A percentile compares a stretch with the other conserved stretches of the same genome.
phyloP scores from a whole-genome alignment of 1,140 invertebrate species.

The Aphelenchoides besseyi region DNA sequence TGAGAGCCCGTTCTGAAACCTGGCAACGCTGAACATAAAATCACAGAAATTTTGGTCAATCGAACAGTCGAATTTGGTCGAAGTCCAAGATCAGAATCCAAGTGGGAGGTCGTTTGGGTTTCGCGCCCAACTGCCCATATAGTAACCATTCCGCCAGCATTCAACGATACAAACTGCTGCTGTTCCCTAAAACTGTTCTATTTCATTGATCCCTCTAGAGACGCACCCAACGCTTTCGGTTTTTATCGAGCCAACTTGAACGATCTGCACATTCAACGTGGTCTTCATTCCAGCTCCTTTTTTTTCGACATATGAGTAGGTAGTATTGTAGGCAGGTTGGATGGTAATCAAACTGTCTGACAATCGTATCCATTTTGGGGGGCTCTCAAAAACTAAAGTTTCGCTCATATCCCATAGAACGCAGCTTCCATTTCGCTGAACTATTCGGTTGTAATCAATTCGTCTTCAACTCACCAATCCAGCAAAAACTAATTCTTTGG shows the following conservation, averaged over 20 bases:
- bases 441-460: not conserved
- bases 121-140: conserved; percentile 6
- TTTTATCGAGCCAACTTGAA: not conserved
- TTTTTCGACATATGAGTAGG: not conserved
- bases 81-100: not conserved
- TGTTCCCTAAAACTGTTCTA: not conserved
- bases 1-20: not conserved
- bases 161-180: not conserved
- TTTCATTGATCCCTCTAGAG: not conserved
- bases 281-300: not conserved
- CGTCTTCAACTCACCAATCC: not conserved
- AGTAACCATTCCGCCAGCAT: conserved; percentile 9
- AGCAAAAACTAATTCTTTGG: not conserved
- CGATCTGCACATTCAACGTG: not conserved
- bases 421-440: not conserved
- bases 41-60: conserved; percentile 1
- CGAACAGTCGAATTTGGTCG: not conserved
- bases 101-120: not conserved
- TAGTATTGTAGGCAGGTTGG: not conserved
- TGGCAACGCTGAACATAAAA: not conserved
- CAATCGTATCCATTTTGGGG: not conserved
- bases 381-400: too few species aligned
- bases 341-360: not conserved
- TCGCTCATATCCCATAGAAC: conserved; percentile 1
- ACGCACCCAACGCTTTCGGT: not conserved